Evolutionary conservation across 2,888 invertebrate genomes (phyloP).

Genomic region (Drosophila imparisetae): DNA sequence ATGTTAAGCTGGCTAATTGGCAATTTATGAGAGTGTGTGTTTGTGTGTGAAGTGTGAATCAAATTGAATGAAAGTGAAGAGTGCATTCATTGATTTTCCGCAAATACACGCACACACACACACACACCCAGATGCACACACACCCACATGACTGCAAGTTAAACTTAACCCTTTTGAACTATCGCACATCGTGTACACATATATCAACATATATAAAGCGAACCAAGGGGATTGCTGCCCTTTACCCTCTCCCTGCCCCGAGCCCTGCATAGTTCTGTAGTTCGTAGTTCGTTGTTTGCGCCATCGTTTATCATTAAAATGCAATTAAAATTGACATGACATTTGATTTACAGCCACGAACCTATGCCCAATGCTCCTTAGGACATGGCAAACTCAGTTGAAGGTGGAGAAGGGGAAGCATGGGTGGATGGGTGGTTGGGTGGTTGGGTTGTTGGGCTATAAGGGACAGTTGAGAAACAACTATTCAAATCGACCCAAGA

Average conservation of each 20-base stretch:
- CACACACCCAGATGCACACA: neutral
- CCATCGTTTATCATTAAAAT: slow-evolving; percentile 74
- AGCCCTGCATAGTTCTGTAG: neutral
- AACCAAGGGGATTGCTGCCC: neutral
- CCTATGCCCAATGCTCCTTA: slow-evolving; percentile 21
- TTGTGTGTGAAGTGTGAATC: slow-evolving; percentile 7
- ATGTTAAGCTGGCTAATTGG: slow-evolving; percentile 44
- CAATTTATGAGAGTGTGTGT: slow-evolving; percentile 1
- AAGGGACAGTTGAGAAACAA: neutral
- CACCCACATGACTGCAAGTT: slow-evolving; percentile 4
- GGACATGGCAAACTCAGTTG: slow-evolving; percentile 3
- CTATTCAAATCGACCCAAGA: slow-evolving; percentile 51
- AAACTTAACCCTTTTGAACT: slow-evolving; percentile 56
- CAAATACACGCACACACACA: neutral
- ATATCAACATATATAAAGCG: neutral
- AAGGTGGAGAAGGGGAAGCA: neutral
- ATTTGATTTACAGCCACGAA: slow-evolving; percentile 71
- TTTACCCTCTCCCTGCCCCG: too few relatives aligned
- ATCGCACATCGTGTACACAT: neutral
- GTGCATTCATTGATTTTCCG: slow-evolving; percentile 56
- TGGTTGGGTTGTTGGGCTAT: neutral
- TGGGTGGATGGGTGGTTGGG: neutral
- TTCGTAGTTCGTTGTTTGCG: slow-evolving; percentile 47
- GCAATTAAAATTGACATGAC: slow-evolving; percentile 76
- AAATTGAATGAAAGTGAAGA: slow-evolving; percentile 65